Conservation (phyloP, 2,888 invertebrate species). For the Chouioia cunea region DNA sequence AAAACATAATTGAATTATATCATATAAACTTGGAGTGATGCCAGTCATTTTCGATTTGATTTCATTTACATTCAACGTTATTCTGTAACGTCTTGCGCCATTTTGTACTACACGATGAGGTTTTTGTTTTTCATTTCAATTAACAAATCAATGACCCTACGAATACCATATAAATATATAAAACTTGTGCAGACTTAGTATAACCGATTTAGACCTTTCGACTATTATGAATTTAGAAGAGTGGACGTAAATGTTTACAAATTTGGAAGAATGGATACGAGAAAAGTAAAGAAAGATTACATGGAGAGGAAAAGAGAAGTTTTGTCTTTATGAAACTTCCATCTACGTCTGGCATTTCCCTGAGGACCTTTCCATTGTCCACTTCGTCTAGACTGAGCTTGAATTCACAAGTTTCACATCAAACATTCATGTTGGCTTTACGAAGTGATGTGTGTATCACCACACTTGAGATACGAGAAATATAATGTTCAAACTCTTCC, state of each 20-base stretch:
- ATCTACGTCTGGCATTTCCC: constrained; percentile 47
- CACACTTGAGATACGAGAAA: not conserved
- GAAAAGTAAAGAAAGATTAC: constrained; percentile 1
- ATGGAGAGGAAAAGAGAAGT: constrained; percentile 8
- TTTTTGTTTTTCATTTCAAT: no score
- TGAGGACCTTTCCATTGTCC: constrained; percentile 48
- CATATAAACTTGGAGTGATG: no score
- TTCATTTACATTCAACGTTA: no score
- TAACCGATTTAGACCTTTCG: constrained; percentile 51
- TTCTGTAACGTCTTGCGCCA: no score
- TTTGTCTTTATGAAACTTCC: constrained; percentile 47
- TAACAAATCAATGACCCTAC: no score
- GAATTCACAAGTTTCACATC: constrained; percentile 47
- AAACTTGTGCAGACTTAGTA: no score
- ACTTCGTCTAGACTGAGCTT: constrained; percentile 46
- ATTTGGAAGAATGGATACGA: not conserved
- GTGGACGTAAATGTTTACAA: not conserved
- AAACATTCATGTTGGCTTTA: constrained; percentile 18
- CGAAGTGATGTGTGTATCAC: constrained; percentile 16
- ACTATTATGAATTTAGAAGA: constrained; percentile 51
- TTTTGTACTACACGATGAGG: no score
- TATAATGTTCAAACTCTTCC: no score
- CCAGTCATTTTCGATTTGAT: no score
- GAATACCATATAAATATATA: no score
- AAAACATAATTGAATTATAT: no score